Percentiles rank a stretch among this genome's conserved stretches.
These are phyloP conservation scores for Trimorus sp. DNA, from an alignment of 2,888 invertebrate genomes.

Conservation along the genomic window DNA sequence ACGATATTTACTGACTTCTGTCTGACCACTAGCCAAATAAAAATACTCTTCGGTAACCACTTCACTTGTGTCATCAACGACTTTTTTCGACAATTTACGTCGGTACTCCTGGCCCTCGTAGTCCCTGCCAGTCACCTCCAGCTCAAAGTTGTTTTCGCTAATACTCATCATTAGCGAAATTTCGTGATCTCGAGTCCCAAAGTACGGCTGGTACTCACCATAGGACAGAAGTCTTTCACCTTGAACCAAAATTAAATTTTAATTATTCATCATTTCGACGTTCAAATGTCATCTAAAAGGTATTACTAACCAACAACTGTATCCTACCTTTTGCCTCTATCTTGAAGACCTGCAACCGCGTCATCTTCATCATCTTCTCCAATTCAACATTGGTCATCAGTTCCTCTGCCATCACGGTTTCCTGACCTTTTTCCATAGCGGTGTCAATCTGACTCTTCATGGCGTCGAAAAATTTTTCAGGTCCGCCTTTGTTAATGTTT, in stretches of 20 bases:
- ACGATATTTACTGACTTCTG: background rate
- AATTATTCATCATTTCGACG: too few species aligned
- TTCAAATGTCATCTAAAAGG: too few species aligned
- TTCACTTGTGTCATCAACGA: background rate
- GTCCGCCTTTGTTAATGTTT: too few species aligned
- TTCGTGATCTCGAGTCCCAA: background rate
- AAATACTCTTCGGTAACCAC: background rate
- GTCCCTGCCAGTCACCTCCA: background rate
- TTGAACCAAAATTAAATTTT: background rate
- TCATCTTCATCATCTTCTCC: too few species aligned
- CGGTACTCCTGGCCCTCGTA: background rate
- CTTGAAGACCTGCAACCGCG: too few species aligned
- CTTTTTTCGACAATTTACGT: background rate
- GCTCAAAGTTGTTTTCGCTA: background rate
- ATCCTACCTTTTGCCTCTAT: too few species aligned
- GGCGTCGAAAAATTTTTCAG: too few species aligned
- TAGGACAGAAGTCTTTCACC: background rate
- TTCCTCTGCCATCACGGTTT: too few species aligned
- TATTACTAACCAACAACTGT: too few species aligned
- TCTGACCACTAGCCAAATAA: background rate
- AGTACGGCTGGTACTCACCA: background rate
- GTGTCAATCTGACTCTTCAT: too few species aligned
- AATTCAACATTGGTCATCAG: too few species aligned
- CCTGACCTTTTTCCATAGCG: too few species aligned
- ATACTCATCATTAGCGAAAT: background rate